A percentile compares a stretch with the other conserved stretches of the same genome.
Conservation (phyloP, 2,797 vertebrate species). For the Sebastes hopkinsi region DNA sequence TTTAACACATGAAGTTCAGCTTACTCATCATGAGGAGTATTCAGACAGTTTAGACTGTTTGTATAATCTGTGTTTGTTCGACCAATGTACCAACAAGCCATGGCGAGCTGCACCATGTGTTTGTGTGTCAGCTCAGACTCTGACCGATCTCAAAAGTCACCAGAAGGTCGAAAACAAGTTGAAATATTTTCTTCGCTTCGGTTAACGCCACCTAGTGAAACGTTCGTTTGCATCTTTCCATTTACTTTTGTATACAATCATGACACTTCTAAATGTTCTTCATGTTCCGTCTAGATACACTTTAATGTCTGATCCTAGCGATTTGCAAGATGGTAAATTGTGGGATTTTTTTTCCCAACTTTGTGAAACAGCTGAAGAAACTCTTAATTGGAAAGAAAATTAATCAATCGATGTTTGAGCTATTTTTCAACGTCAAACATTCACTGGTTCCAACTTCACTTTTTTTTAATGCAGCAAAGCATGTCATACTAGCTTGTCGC, state of each 20-base stretch:
- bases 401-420: neutral
- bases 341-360: neutral
- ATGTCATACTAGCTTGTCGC: fast-evolving
- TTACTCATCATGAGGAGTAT: neutral
- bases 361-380: neutral
- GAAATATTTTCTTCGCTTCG: fast-evolving
- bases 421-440: too few relatives aligned
- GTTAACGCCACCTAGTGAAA: fast-evolving
- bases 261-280: neutral
- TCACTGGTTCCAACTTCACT: neutral
- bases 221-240: neutral
- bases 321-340: neutral
- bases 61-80: neutral
- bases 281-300: neutral
- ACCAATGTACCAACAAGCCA: neutral
- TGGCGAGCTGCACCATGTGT: neutral
- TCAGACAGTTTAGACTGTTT: neutral
- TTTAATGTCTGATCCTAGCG: neutral
- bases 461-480: too few relatives aligned
- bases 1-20: neutral
- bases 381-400: neutral
- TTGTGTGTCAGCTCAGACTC: neutral
- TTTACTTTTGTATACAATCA: neutral
- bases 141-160: neutral
- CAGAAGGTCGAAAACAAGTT: neutral